Evolutionary conservation across 2,797 vertebrate genomes (phyloP).

Genomic region (Danio albolineatus): DNA sequence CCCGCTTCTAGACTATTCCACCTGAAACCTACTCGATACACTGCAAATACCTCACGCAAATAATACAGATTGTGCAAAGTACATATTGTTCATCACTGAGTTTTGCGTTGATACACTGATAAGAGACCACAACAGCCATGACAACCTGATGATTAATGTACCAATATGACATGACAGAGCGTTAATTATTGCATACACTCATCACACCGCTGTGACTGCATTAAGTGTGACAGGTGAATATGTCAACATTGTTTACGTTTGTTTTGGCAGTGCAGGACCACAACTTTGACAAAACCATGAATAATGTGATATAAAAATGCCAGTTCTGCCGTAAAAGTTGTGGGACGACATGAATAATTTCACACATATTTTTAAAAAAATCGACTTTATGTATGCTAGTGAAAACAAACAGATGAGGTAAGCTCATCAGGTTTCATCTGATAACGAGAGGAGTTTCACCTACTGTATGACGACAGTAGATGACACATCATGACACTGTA

Average conservation of each 20-base stretch:
- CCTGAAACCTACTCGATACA: background rate
- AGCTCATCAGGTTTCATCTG: background rate
- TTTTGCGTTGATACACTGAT: background rate
- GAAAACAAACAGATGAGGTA: no score
- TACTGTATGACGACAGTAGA: background rate
- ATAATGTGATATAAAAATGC: background rate
- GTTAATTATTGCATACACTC: background rate
- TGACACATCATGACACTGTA: no score
- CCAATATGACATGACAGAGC: background rate
- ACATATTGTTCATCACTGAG: background rate
- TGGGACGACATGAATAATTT: background rate
- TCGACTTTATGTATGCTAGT: background rate
- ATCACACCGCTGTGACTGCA: background rate
- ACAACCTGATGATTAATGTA: background rate
- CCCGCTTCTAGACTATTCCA: background rate
- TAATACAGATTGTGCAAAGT: background rate
- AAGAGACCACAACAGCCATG: background rate
- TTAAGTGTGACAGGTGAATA: constrained; percentile 3
- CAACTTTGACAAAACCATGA: background rate
- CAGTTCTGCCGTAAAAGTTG: background rate
- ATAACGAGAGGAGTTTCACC: background rate
- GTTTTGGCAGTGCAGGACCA: background rate
- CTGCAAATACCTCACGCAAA: background rate
- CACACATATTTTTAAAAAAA: no score
- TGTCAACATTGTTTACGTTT: background rate